Conservation (phyloP, 2,888 invertebrate genomes). For the Timandra comae region DNA sequence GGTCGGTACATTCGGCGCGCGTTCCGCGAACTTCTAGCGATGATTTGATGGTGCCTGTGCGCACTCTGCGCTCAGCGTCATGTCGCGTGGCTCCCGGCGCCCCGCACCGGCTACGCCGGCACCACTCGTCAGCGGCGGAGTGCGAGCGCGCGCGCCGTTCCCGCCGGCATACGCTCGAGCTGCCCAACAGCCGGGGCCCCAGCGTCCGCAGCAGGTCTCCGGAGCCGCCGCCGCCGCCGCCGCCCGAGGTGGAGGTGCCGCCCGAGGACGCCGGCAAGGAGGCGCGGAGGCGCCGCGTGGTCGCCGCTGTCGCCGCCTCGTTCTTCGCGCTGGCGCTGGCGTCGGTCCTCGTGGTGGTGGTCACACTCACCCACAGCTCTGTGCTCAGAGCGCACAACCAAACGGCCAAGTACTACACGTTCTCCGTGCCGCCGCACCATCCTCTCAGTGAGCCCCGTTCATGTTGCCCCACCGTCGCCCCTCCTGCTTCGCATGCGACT, state of each 20-base stretch:
- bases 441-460: constrained; percentile 78
- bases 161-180: constrained; percentile 62
- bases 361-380: constrained; percentile 85
- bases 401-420: constrained; percentile 80
- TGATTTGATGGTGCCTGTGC: constrained; percentile 69
- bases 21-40: constrained; percentile 67
- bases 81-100: constrained; percentile 66
- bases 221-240: constrained; percentile 51
- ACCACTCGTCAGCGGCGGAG: constrained; percentile 70
- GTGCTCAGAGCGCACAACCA: constrained; percentile 79
- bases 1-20: constrained; percentile 68
- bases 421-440: constrained; percentile 78
- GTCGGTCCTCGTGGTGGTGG: constrained; percentile 85
- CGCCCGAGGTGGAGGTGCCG: constrained; percentile 56
- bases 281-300: constrained; percentile 81
- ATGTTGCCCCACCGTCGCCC: constrained; percentile 77
- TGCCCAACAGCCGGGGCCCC: constrained; percentile 63
- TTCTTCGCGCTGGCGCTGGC: constrained; percentile 84
- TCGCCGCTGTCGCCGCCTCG: constrained; percentile 82
- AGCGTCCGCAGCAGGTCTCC: constrained; percentile 67
- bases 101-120: constrained; percentile 65
- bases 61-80: constrained; percentile 66
- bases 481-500: constrained; percentile 76
- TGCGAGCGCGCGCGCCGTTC: constrained; percentile 68
- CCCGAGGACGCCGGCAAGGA: constrained; percentile 79